These are phyloP conservation scores for Sylvia atricapilla DNA, from an alignment of 2,113 vertebrate species.

Conservation along the genomic window DNA sequence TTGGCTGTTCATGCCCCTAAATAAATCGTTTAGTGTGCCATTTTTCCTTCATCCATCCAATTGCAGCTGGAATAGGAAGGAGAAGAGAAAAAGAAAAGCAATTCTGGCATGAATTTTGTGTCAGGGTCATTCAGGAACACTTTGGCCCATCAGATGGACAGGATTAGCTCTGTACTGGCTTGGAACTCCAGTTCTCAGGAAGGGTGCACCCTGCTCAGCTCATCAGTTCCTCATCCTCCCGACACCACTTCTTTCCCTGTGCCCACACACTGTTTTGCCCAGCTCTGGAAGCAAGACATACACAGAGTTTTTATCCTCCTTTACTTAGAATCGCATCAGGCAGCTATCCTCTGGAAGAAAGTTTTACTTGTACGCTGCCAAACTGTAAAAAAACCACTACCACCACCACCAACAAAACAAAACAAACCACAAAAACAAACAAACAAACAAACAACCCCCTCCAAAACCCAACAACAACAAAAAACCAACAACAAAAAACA, in stretches of 20 bases:
- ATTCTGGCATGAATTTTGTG: background rate
- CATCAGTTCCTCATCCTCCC: background rate
- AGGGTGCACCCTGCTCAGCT: fast-evolving
- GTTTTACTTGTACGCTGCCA: background rate
- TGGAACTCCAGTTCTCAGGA: background rate
- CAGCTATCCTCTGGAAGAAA: background rate
- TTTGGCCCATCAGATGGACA: no score
- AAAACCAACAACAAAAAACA: no score
- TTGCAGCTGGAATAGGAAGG: background rate
- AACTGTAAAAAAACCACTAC: fast-evolving
- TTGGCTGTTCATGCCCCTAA: background rate
- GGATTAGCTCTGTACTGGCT: background rate
- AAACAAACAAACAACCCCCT: no score
- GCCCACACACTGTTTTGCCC: fast-evolving
- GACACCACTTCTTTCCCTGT: background rate
- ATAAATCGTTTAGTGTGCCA: background rate
- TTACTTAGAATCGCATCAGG: background rate
- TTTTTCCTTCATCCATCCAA: background rate
- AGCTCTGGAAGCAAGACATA: background rate
- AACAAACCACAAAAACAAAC: background rate
- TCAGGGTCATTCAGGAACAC: background rate
- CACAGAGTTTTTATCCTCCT: background rate
- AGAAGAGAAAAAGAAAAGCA: background rate
- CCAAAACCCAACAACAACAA: no score
- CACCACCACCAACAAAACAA: background rate